phyloP scores from a whole-genome alignment of 2,797 vertebrate genomes.

The Leptatherina wallacei region DNA sequence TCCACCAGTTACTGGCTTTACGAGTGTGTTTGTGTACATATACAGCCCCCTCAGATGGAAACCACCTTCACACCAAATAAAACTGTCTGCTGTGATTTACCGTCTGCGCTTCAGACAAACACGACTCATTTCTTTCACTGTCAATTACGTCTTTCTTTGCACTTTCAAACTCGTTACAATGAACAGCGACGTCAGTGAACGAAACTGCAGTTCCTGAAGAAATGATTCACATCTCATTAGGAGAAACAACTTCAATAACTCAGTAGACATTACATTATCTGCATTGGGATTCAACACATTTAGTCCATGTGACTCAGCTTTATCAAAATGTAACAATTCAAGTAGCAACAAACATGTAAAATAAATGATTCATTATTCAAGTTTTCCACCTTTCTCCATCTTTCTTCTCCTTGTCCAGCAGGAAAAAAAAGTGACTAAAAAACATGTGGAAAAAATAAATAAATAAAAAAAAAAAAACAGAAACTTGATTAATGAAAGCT shows the following conservation, averaged over 20 bases:
- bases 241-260: background rate
- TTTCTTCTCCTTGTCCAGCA: background rate
- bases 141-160: background rate
- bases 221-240: background rate
- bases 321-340: no score
- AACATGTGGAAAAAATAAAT: no score
- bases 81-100: conserved; percentile 34
- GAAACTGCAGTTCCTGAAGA: background rate
- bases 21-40: background rate
- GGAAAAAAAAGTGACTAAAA: no score
- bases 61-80: conserved; percentile 33
- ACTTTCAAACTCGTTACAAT: background rate
- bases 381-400: no score
- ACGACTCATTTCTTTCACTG: background rate
- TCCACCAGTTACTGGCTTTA: background rate
- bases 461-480: no score
- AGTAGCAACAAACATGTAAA: no score
- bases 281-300: no score
- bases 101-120: background rate
- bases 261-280: no score
- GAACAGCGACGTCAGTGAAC: background rate
- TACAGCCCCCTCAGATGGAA: conserved; percentile 16
- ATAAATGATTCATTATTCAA: no score
- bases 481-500: no score
- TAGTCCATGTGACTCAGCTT: no score